Percentiles rank a stretch among this genome's conserved stretches.
Conservation (phyloP, 2,888 invertebrate species). For the Meiosimyza platycephala region DNA sequence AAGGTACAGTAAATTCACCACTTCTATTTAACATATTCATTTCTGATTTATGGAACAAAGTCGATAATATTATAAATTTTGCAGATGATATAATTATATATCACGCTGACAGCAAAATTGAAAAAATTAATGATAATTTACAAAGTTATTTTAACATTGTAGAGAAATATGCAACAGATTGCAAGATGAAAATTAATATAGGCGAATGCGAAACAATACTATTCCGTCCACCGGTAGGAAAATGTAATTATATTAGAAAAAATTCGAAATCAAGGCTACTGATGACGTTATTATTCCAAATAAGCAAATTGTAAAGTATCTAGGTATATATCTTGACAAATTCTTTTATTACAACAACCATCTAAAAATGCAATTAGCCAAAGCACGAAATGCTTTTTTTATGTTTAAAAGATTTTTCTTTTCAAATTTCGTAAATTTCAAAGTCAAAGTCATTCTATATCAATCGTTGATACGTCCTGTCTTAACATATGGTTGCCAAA, state of each 20-base stretch:
- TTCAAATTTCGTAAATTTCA: no score
- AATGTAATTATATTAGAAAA: conserved; percentile 36
- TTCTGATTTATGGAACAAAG: conserved; percentile 7
- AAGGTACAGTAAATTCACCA: not conserved
- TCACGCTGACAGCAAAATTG: conserved; percentile 10
- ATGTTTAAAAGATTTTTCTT: not conserved
- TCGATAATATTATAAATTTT: conserved; percentile 28
- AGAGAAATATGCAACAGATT: conserved; percentile 22
- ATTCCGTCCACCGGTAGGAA: conserved; percentile 32
- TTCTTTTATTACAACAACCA: not conserved
- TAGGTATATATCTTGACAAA: conserved; percentile 29
- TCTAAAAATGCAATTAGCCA: not conserved
- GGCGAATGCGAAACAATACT: conserved; percentile 32
- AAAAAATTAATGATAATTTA: conserved; percentile 24
- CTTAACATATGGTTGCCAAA: conserved; percentile 17
- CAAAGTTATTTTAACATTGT: conserved; percentile 13
- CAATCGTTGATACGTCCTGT: conserved; percentile 28
- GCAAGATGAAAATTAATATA: conserved; percentile 33
- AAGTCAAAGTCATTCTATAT: conserved; percentile 15
- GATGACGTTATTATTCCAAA: not conserved
- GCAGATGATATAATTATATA: conserved; percentile 35
- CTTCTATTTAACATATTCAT: conserved; percentile 16
- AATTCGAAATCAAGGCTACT: conserved; percentile 24
- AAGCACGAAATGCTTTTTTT: conserved; percentile 24
- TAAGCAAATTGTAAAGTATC: conserved; percentile 11